phyloP scores from a whole-genome alignment of 2,113 vertebrate species.

The Cairina moschata region DNA sequence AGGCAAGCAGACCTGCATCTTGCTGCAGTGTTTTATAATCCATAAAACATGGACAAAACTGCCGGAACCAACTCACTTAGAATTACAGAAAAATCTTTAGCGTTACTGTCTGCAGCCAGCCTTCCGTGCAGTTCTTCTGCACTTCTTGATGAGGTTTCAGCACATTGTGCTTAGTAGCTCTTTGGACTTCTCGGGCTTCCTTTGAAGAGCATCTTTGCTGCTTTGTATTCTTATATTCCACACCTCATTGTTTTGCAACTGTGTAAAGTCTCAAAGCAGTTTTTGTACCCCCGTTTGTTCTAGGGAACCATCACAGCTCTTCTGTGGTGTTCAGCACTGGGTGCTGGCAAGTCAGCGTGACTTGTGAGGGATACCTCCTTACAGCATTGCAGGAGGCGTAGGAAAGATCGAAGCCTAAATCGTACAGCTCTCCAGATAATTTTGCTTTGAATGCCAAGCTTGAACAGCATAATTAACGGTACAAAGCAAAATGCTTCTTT shows the following conservation, averaged over 20 bases:
- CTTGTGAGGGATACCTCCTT: not conserved
- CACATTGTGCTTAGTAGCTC: not conserved
- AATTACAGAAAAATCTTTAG: not conserved
- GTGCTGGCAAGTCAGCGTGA: not conserved
- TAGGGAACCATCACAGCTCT: not conserved
- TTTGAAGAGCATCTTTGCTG: not conserved
- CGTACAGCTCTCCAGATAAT: not conserved
- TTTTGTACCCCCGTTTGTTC: not conserved
- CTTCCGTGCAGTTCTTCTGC: not conserved
- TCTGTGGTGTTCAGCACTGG: not conserved
- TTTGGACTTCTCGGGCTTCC: not conserved
- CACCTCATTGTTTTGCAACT: not conserved
- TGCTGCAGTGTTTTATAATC: not conserved
- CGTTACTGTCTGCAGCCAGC: not conserved
- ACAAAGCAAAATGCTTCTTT: not conserved
- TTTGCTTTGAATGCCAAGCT: not conserved
- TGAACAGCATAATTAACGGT: not conserved
- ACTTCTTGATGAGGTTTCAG: not conserved
- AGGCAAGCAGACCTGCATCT: not conserved
- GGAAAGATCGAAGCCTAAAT: not conserved
- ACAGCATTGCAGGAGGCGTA: not conserved
- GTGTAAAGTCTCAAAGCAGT: not conserved
- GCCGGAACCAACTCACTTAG: not conserved
- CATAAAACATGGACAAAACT: not conserved
- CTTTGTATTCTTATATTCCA: not conserved